phyloP scores from a whole-genome alignment of 2,113 vertebrate genomes.

The Colistium nudipinnis region DNA sequence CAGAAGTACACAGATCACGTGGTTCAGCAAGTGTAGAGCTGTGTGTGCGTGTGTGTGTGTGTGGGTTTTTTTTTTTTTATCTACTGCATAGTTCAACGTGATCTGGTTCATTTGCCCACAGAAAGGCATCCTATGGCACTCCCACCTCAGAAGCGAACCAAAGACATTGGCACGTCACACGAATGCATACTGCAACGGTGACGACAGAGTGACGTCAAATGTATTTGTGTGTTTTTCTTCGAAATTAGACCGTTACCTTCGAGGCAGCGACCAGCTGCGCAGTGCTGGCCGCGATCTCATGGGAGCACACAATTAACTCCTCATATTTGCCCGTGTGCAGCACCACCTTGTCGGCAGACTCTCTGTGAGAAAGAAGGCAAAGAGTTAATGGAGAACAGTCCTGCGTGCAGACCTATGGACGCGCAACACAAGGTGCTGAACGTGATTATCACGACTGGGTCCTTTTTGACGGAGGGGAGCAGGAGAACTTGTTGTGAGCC shows the following conservation, averaged over 20 bases:
- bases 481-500: background rate
- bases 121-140: background rate
- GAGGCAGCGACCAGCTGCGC: constrained; percentile 98
- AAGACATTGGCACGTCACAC: background rate
- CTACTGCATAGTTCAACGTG: background rate
- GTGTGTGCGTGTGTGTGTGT: no score
- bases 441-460: background rate
- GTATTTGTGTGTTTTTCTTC: background rate
- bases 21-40: no score
- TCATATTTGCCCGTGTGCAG: constrained; percentile 94
- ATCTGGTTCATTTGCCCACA: background rate
- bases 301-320: constrained; percentile 95
- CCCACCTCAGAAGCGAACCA: background rate
- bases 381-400: background rate
- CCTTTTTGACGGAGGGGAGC: background rate
- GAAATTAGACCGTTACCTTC: constrained; percentile 83
- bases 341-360: constrained; percentile 94
- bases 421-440: background rate
- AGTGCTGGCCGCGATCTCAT: constrained; percentile 95
- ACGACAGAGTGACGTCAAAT: no score
- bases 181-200: no score
- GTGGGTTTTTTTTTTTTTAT: no score
- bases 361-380: constrained; percentile 76
- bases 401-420: background rate
- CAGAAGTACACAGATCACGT: background rate